These are phyloP conservation scores for Platalea minor DNA, from an alignment of 2,797 vertebrate species.

Conservation along the genomic window DNA sequence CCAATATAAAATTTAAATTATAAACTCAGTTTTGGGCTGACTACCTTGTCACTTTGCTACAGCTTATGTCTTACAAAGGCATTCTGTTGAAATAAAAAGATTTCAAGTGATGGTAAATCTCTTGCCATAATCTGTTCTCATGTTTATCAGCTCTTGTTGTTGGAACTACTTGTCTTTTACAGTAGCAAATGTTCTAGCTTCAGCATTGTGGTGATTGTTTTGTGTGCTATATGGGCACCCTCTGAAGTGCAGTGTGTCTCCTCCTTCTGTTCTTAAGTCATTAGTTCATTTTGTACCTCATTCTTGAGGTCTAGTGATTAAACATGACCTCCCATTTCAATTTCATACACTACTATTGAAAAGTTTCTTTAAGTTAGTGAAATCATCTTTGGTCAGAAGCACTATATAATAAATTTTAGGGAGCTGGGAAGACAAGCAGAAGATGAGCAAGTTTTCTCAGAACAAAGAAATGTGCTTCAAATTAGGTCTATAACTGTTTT, in stretches of 20 bases:
- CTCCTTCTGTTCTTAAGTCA: background rate
- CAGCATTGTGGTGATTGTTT: background rate
- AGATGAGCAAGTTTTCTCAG: background rate
- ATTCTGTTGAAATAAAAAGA: background rate
- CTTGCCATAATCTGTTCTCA: background rate
- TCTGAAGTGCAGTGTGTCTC: background rate
- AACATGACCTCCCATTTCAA: background rate
- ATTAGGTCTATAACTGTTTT: background rate
- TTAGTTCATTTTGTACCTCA: background rate
- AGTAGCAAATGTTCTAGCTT: background rate
- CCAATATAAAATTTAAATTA: background rate
- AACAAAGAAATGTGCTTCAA: background rate
- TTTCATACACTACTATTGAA: background rate
- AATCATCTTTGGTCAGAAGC: background rate
- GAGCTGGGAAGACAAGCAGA: background rate
- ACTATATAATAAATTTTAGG: background rate
- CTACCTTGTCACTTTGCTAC: background rate
- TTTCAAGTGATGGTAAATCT: background rate
- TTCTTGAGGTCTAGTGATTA: background rate
- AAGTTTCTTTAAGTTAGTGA: background rate
- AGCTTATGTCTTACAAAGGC: background rate
- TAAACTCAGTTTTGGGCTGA: background rate
- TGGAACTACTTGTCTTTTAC: background rate
- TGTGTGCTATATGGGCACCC: background rate
- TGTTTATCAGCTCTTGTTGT: background rate